phyloP scores from a whole-genome alignment of 2,888 invertebrate species.

The Periphyllus acericola region DNA sequence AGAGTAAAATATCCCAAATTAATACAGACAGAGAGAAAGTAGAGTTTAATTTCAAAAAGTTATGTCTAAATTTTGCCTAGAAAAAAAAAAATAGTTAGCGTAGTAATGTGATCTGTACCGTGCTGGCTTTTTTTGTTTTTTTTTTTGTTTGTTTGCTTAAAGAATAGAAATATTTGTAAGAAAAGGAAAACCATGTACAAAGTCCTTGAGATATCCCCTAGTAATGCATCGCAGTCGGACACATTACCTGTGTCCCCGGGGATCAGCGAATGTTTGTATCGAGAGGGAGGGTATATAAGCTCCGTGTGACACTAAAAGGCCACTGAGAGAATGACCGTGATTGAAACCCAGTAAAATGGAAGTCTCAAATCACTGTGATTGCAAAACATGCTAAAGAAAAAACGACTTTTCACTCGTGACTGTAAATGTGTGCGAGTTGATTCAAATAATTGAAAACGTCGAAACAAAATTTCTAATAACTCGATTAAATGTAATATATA shows the following conservation, averaged over 20 bases:
- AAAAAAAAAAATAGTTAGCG: neutral
- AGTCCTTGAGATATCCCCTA: neutral
- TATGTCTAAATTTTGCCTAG: neutral
- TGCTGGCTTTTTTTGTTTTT: neutral
- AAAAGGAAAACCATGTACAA: neutral
- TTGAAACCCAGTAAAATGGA: constrained; percentile 33
- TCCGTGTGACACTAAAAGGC: constrained; percentile 2
- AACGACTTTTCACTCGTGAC: constrained; percentile 2
- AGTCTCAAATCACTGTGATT: constrained; percentile 10
- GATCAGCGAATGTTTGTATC: constrained; percentile 9
- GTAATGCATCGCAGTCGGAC: constrained; percentile 4
- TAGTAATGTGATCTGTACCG: neutral
- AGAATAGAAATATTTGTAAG: constrained; percentile 3
- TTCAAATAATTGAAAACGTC: too few species aligned
- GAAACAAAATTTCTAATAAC: too few species aligned
- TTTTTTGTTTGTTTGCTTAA: neutral
- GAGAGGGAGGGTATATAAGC: neutral
- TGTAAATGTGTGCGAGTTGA: too few species aligned
- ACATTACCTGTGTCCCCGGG: constrained; percentile 30
- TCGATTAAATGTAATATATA: too few species aligned
- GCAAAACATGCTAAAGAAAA: constrained; percentile 1
- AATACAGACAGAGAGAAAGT: neutral
- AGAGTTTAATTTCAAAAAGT: constrained; percentile 1
- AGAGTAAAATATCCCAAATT: neutral
- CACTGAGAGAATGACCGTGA: neutral